Evolutionary conservation across 2,888 invertebrate genomes (phyloP), one percentile per base, ranked within the genome.

Genomic region (Hypena proboscidalis): DNA sequence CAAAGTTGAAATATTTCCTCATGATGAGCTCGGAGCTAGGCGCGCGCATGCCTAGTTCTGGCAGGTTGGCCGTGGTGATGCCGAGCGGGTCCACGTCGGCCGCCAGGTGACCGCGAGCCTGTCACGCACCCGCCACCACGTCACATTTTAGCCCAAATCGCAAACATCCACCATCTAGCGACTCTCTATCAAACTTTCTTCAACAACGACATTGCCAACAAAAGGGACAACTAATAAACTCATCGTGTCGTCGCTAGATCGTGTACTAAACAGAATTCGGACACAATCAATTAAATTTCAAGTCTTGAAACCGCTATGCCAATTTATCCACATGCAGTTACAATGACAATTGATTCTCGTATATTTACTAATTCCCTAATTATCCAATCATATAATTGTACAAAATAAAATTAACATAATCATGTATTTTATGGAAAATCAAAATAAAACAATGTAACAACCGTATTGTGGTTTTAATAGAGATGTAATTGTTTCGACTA

Each of bases 101-200:
- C 75, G 97, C 95, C 92, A 97, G 95, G 93, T 98, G 98, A 80
- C 98, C 98, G 89, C 97, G 95, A 85, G 97, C 95, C 97, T 98
- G 93, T 66, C 79, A 78, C 78, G 76, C 80, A 80, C 77, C 83
- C 82, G 75, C 79, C 83, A 80, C 77, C 85, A 81, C 74, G 71
- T 71, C 80, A 77, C 64, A 70, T 70, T 76, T 80, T 79, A 80
- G 69, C 74, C 79, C 77, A 73, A 74, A 70, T 66, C 54, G 46
- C 38, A 50, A 48, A 63, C 44, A 47, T 58, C 58, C 69, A 77
- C 77, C 69, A 75, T 73, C 74, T 58, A 62, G 61, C 69, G 69
- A 73, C 68, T 49, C 25, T 41, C 4, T 7, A 9, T 14, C 13
- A 15, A 8, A 15, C 10, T 17, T 27, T 19, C 25, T 29, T 34